phyloP scores from a whole-genome alignment of 2,888 invertebrate genomes.

The Parnassius glacialis region DNA sequence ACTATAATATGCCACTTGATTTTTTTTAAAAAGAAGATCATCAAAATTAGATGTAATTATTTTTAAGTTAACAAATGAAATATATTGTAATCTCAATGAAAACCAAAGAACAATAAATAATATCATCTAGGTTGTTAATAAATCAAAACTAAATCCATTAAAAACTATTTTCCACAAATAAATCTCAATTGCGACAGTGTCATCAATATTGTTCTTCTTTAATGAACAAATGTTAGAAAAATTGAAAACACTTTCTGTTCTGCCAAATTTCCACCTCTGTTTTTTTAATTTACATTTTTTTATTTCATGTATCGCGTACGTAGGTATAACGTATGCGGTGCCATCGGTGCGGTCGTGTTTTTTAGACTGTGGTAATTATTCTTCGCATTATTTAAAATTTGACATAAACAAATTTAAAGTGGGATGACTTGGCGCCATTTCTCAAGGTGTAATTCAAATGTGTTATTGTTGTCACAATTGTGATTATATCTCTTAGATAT shows the following conservation, averaged over 20 bases:
- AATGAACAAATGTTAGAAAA: constrained; percentile 18
- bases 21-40: too few relatives aligned
- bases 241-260: constrained; percentile 10
- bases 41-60: too few relatives aligned
- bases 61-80: too few relatives aligned
- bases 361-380: constrained; percentile 1
- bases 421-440: constrained; percentile 31
- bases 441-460: not conserved
- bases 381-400: constrained; percentile 6
- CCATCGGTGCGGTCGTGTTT: constrained; percentile 8
- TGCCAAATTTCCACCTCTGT: constrained; percentile 7
- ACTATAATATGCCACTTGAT: too few relatives aligned
- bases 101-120: too few relatives aligned
- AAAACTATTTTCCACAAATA: constrained; percentile 5
- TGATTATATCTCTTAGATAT: too few relatives aligned
- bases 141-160: not conserved
- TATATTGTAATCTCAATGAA: too few relatives aligned
- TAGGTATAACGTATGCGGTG: constrained; percentile 2
- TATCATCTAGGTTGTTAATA: too few relatives aligned
- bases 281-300: constrained; percentile 9
- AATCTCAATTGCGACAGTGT: constrained; percentile 18
- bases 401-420: constrained; percentile 21
- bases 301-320: constrained; percentile 2
- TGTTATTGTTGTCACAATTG: too few relatives aligned
- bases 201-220: constrained; percentile 21